Conservation (phyloP, 2,888 invertebrate genomes). For the Melipona bicolor region DNA sequence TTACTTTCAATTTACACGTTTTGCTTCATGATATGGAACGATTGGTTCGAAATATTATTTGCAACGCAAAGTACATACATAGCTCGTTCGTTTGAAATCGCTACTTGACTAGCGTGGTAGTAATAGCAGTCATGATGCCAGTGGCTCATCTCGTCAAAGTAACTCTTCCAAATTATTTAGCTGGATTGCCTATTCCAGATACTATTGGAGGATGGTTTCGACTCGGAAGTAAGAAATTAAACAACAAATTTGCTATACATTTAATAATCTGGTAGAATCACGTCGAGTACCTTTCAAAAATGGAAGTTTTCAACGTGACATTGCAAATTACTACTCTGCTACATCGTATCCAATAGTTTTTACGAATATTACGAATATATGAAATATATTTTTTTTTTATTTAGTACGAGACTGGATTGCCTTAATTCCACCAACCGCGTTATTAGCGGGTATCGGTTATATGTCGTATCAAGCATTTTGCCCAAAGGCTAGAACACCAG, state of each 20-base stretch:
- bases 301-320: slow-evolving; percentile 26
- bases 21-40: neutral
- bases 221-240: slow-evolving; percentile 88
- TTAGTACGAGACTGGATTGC: slow-evolving; percentile 93
- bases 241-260: slow-evolving; percentile 11
- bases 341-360: slow-evolving; percentile 3
- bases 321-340: slow-evolving; percentile 18
- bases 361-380: neutral
- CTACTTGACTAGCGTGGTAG: slow-evolving; percentile 68
- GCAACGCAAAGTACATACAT: neutral
- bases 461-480: slow-evolving; percentile 91
- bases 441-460: slow-evolving; percentile 92
- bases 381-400: slow-evolving; percentile 37
- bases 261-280: slow-evolving; percentile 12
- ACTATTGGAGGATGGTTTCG: slow-evolving; percentile 94
- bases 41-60: neutral
- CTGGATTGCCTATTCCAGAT: slow-evolving; percentile 93
- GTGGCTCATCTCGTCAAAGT: slow-evolving; percentile 91
- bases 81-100: slow-evolving; percentile 4
- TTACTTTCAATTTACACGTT: neutral
- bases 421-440: slow-evolving; percentile 92
- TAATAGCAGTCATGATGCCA: slow-evolving; percentile 88
- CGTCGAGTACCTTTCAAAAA: neutral
- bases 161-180: slow-evolving; percentile 93
- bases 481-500: slow-evolving; percentile 86